Evolutionary conservation across 1,140 invertebrate genomes (phyloP).

Genomic region (Eumaeus atala): DNA sequence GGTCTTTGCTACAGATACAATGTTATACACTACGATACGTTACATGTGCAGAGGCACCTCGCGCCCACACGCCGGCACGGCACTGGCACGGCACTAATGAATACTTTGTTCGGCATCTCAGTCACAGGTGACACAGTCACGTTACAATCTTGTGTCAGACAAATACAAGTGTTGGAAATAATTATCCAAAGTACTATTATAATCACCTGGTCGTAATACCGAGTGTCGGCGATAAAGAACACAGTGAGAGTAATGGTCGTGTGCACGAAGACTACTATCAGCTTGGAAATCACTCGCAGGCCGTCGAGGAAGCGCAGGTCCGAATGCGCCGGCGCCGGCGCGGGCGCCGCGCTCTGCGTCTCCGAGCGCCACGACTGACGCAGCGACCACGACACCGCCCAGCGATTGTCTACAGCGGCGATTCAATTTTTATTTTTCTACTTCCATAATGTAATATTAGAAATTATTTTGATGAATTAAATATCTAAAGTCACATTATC

Average conservation of each 20-base stretch:
- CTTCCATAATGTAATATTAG: background rate
- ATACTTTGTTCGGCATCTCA: too few relatives aligned
- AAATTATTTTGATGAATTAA: background rate
- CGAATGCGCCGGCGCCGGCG: conserved; percentile 25
- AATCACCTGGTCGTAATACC: conserved; percentile 37
- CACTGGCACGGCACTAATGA: too few relatives aligned
- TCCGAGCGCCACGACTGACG: conserved; percentile 43
- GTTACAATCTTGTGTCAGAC: too few relatives aligned
- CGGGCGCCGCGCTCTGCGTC: too few relatives aligned
- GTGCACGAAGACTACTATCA: conserved; percentile 54
- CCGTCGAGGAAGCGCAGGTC: conserved; percentile 52
- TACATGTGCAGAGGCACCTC: too few relatives aligned
- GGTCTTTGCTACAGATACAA: too few relatives aligned
- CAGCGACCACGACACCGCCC: conserved; percentile 48
- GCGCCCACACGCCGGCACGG: too few relatives aligned
- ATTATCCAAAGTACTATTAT: too few relatives aligned
- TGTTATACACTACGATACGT: too few relatives aligned
- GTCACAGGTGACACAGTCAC: too few relatives aligned
- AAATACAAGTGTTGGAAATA: too few relatives aligned
- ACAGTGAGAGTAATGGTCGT: conserved; percentile 49
- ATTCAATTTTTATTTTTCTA: background rate
- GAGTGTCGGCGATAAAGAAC: conserved; percentile 37
- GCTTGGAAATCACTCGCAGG: conserved; percentile 50
- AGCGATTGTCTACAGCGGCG: conserved; percentile 28
- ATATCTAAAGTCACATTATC: too few relatives aligned